A percentile compares a stretch with the other conserved stretches of the same genome.
phyloP scores from a whole-genome alignment of 1,140 invertebrate genomes.

The Calosoma granatense region DNA sequence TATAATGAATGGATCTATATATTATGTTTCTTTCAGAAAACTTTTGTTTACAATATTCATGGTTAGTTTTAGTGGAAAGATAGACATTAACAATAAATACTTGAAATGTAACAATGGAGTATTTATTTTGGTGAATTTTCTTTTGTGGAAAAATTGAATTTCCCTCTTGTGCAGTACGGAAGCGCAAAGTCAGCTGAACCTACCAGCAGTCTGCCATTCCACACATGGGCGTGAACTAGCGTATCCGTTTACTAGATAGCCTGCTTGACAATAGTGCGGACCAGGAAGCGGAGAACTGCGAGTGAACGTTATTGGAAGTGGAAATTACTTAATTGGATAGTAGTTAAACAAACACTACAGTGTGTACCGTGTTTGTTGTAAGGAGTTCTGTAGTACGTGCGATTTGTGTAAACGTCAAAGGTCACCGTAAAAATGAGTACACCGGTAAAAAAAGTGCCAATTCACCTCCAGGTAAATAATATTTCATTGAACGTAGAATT shows the following conservation, averaged over 20 bases:
- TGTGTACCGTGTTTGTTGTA: background rate
- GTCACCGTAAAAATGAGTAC: constrained; percentile 25
- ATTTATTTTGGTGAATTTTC: too few relatives aligned
- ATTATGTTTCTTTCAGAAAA: too few relatives aligned
- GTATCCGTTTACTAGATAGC: background rate
- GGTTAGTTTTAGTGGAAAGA: too few relatives aligned
- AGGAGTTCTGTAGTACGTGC: background rate
- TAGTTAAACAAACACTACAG: background rate
- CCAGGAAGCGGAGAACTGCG: background rate
- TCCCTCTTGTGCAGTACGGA: too few relatives aligned
- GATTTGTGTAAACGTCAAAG: background rate
- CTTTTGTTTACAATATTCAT: too few relatives aligned
- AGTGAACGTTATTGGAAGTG: background rate
- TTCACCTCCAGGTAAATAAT: constrained; percentile 84
- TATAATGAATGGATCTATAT: too few relatives aligned
- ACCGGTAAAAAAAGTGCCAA: constrained; percentile 84
- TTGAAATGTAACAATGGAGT: too few relatives aligned
- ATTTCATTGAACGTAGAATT: constrained; percentile 11
- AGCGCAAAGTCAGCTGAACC: background rate
- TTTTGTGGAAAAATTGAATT: too few relatives aligned
- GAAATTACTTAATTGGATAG: background rate
- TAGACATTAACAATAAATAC: too few relatives aligned
- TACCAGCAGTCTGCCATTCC: background rate
- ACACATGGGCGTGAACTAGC: background rate
- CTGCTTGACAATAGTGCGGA: background rate